These are phyloP conservation scores for Parnassius apollo DNA, from an alignment of 2,888 invertebrate genomes.

Conservation along the genomic window DNA sequence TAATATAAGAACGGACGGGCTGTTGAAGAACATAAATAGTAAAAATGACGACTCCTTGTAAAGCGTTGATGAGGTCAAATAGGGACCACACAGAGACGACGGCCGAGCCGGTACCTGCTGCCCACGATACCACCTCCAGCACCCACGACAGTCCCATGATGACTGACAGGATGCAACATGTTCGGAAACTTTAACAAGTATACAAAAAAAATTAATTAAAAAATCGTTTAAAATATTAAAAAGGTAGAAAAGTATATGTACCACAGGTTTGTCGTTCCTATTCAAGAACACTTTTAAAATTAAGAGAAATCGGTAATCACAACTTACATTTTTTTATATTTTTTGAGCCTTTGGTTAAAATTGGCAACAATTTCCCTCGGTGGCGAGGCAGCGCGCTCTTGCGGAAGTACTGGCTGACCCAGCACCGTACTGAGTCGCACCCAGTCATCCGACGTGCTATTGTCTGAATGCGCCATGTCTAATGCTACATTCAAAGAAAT, in stretches of 20 bases:
- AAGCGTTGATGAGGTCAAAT: conserved; percentile 85
- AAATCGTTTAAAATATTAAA: neutral
- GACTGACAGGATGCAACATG: conserved; percentile 82
- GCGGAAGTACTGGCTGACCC: conserved; percentile 53
- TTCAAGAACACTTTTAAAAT: too few species aligned
- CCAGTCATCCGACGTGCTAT: conserved; percentile 72
- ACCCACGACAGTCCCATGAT: conserved; percentile 87
- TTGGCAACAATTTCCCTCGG: conserved; percentile 51
- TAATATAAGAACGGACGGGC: conserved; percentile 64
- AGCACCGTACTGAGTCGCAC: conserved; percentile 63
- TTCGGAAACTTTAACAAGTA: conserved; percentile 65
- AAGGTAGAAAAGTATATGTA: neutral
- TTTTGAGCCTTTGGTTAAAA: conserved; percentile 63
- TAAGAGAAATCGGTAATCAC: too few species aligned
- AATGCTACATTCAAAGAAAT: conserved; percentile 46
- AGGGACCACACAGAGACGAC: conserved; percentile 80
- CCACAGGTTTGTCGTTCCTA: neutral
- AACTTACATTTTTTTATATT: conserved; percentile 72
- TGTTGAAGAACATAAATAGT: conserved; percentile 82
- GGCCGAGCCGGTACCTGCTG: conserved; percentile 73
- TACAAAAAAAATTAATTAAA: neutral
- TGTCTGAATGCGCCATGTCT: conserved; percentile 68
- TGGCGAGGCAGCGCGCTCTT: conserved; percentile 51
- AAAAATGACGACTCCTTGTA: conserved; percentile 86
- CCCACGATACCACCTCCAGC: conserved; percentile 86